Evolutionary conservation across 2,113 vertebrate genomes (phyloP), one percentile per base, ranked within the genome.

Genomic region (Calyptommatus sinebrachiatus): DNA sequence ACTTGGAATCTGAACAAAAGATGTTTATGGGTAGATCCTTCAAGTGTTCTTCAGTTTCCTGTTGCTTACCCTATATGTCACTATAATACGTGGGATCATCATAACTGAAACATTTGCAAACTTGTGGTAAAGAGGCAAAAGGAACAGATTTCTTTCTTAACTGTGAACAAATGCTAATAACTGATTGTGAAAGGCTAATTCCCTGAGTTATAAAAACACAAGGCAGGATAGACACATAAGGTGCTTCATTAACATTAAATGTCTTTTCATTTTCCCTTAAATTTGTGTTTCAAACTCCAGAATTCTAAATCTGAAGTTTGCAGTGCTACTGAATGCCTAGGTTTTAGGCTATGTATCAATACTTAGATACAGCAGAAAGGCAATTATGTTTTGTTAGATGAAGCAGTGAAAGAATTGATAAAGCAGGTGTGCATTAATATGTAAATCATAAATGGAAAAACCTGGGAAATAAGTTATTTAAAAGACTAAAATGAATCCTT

Each of bases 1-100:
- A 89, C 87, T 88, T 88, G 90, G 84, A 88, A 85, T 76, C 86
- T 83, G 79, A 89, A 80, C 50, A 83, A 79, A 74, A 66, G n/a
- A 66, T 20, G 12, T 66, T 11, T 29, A 66, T 66, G n/a, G 65
- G 26, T 22, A 62, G 61, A 21, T 22, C 63, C 63, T 10, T 29
- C 28, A 9, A 18, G 12, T 31, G 12, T 78, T 26, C 50, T 70
- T 31, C 35, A 66, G 28, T 68, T 26, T 50, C 61, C 29, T 16
- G 14, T 71, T 70, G 53, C 22, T 61, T 53, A 62, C 18, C 24
- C 53, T 71, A 24, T 28, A 61, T 71, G 61, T 78, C 29, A 78
- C 29, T 70, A 46, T 53, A 5, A 41, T 71, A 35, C 61, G 77
- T 71, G 67, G 67, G 77, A 70, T 78, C 53, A 70, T 78, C 53